Conservation (phyloP, 2,797 vertebrate genomes). For the Vultur gryphus region DNA sequence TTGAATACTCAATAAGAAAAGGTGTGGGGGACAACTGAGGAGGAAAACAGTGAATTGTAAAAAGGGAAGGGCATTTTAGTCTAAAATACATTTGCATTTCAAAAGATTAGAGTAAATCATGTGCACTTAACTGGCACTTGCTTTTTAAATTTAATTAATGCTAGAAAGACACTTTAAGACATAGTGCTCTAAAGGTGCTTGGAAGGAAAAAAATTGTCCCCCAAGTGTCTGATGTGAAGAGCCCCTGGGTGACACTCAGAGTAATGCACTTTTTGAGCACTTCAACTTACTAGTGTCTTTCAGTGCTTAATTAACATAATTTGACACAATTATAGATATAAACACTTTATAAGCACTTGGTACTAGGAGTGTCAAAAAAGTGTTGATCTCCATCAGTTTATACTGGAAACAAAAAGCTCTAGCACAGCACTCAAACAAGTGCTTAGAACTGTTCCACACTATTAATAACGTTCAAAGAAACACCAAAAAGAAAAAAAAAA, state of each 20-base stretch:
- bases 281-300: constrained; percentile 72
- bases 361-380: constrained; percentile 67
- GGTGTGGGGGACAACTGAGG: not conserved
- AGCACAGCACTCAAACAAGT: constrained; percentile 46
- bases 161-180: constrained; percentile 62
- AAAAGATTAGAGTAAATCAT: constrained; percentile 46
- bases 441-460: constrained; percentile 26
- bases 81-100: constrained; percentile 15
- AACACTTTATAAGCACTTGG: constrained; percentile 73
- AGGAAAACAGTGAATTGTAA: not conserved
- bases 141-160: constrained; percentile 69
- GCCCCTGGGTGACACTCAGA: constrained; percentile 65
- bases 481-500: not conserved
- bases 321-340: constrained; percentile 73
- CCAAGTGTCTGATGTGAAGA: constrained; percentile 63
- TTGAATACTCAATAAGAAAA: not conserved
- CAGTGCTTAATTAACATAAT: constrained; percentile 73
- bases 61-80: constrained; percentile 19
- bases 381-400: constrained; percentile 67
- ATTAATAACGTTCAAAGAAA: constrained; percentile 43
- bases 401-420: constrained; percentile 54
- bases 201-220: constrained; percentile 54
- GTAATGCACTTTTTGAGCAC: constrained; percentile 72
- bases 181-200: constrained; percentile 47
- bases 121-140: constrained; percentile 50